Percentiles rank a stretch among this genome's conserved stretches.
phyloP scores from a whole-genome alignment of 2,113 vertebrate species.

The Puntigrus tetrazona region DNA sequence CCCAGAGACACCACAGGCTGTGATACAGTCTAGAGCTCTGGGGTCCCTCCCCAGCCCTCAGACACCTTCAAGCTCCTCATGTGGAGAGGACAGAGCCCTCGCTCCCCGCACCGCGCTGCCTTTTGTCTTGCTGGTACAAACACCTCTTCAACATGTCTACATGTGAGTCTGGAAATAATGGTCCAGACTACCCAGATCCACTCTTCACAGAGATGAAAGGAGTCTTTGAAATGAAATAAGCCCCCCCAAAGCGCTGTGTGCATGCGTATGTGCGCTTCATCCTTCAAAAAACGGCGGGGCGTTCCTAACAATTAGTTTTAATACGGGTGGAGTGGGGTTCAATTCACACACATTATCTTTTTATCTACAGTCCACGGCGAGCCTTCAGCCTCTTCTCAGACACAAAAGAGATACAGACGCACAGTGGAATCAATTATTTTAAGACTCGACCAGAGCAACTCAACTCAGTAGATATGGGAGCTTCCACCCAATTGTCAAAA shows the following conservation, averaged over 20 bases:
- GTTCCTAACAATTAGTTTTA: conserved; percentile 39
- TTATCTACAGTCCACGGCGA: conserved; percentile 2
- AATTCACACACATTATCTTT: conserved; percentile 39
- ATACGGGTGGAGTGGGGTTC: conserved; percentile 35
- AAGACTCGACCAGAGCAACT: neutral
- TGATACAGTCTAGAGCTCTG: conserved; percentile 25
- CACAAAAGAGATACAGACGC: conserved; percentile 19
- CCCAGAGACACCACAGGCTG: conserved; percentile 22
- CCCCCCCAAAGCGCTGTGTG: conserved; percentile 10
- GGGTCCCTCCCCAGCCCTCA: conserved; percentile 17
- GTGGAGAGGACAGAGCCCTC: conserved; percentile 36
- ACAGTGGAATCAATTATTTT: conserved; percentile 11
- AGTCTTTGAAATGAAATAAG: conserved; percentile 51
- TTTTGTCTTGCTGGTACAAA: conserved; percentile 50
- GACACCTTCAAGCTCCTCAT: conserved; percentile 32
- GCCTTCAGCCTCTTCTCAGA: conserved; percentile 1
- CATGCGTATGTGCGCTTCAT: conserved; percentile 5
- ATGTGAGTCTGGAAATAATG: conserved; percentile 15
- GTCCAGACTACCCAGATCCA: conserved; percentile 34
- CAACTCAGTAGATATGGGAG: neutral
- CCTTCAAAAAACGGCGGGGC: conserved; percentile 30
- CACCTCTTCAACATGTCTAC: conserved; percentile 35
- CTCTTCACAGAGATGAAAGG: conserved; percentile 45
- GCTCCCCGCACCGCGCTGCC: neutral
- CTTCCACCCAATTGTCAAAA: neutral